Evolutionary conservation across 1,140 invertebrate species (phyloP), one percentile per base, ranked within the genome.

Genomic region (Drosophila watanabei): DNA sequence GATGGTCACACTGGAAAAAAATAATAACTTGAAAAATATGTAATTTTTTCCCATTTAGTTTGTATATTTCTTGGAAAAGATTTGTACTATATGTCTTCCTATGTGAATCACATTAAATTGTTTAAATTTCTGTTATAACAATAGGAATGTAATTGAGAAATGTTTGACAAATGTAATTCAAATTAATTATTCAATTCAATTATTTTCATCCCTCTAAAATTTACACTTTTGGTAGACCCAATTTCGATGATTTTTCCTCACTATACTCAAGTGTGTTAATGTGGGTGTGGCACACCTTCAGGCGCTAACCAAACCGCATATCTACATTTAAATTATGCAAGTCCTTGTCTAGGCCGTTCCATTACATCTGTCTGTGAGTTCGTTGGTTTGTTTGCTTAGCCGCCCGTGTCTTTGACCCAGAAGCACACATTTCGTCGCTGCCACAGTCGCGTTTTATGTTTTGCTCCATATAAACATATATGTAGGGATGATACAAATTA

Each of bases 251-350:
- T 30, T 45, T 59, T 65, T 28, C 28, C 39, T 35, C 16, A 14
- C 30, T 64, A 39, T 5, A 45, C 20, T 39, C 24, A 14, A 57
- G 54, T 39, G 54, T 39, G 35, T 43, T 45, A 51, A 33, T 41
- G 61, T 46, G 62, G 51, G 49, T 65, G 79, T 52, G 56, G 57
- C 76, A 88, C 82, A 87, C 82, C 84, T 87, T 73, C 77, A 75
- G 86, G 75, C 81, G 85, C 86, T 88, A 89, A 85, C 79, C 69
- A 79, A 68, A 81, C 85, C 86, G 79, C 85, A 89, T 84, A 90
- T 89, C 82, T 75, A 89, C 85, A 90, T 89, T 89, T 89, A 89
- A 89, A 89, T 89, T 89, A 89, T 89, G 85, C 85, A 89, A 89
- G 85, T 89, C 88, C 81, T 90, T 90, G 82, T 86, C 82, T 86